Conservation (phyloP, 2,888 invertebrate species). For the Ectemnius cavifrons region DNA sequence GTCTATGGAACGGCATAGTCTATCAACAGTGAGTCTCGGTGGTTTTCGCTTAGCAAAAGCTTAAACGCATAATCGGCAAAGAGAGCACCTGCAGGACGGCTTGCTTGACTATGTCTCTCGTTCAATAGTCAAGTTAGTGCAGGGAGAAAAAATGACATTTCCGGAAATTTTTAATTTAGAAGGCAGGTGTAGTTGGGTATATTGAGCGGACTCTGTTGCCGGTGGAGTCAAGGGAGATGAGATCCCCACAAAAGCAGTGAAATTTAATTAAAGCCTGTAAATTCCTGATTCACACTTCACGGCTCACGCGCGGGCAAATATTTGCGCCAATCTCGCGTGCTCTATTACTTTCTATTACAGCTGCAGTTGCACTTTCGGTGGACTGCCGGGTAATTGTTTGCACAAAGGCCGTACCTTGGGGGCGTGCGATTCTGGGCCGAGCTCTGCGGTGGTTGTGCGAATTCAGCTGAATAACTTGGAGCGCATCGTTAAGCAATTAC, state of each 20-base stretch:
- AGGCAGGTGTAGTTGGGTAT: too few species aligned
- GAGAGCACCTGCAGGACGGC: too few species aligned
- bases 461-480: conserved; percentile 26
- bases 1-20: too few species aligned
- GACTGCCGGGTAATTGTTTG: conserved; percentile 33
- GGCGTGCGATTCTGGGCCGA: conserved; percentile 1
- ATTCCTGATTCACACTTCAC: conserved; percentile 16
- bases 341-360: conserved; percentile 38
- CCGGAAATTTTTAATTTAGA: too few species aligned
- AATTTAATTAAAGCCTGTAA: conserved; percentile 37
- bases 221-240: too few species aligned
- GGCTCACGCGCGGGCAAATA: conserved; percentile 33
- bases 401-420: conserved; percentile 10
- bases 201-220: too few species aligned
- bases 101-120: too few species aligned
- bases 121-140: too few species aligned
- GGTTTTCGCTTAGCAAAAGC: too few species aligned
- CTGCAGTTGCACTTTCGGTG: conserved; percentile 35
- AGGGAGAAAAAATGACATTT: too few species aligned
- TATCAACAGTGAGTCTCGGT: too few species aligned
- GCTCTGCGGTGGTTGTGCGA: conserved; percentile 19
- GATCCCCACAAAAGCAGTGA: conserved; percentile 1
- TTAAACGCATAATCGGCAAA: too few species aligned
- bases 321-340: conserved; percentile 32
- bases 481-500: not conserved